These are phyloP conservation scores for Anguilla anguilla DNA, from an alignment of 2,797 vertebrate species.

Conservation along the genomic window DNA sequence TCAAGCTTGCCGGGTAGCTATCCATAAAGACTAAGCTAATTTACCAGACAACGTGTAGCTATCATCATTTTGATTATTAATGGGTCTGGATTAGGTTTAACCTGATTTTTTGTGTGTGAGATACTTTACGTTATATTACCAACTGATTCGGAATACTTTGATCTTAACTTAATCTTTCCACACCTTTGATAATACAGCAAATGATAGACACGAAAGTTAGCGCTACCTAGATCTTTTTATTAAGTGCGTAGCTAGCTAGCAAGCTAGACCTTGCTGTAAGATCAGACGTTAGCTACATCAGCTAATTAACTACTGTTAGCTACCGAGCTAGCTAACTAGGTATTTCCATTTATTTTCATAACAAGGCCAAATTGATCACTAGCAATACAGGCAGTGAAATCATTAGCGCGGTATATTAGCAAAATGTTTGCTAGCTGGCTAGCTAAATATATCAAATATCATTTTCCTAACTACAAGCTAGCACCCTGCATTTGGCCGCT, in stretches of 20 bases:
- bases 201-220: not conserved
- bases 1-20: not conserved
- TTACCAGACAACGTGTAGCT: conserved; percentile 1
- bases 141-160: conserved; percentile 24
- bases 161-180: not conserved
- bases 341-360: not conserved
- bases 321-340: not conserved
- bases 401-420: not conserved
- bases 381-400: not conserved
- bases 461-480: not conserved
- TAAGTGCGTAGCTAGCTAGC: conserved; percentile 40
- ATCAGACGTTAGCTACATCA: not conserved
- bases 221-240: not conserved
- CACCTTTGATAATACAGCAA: not conserved
- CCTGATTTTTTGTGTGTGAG: not conserved
- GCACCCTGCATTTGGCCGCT: conserved; percentile 27
- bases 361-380: conserved; percentile 11
- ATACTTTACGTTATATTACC: not conserved
- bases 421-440: not conserved
- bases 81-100: not conserved
- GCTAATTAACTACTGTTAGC: not conserved
- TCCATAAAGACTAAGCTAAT: not conserved
- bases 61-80: conserved; percentile 1
- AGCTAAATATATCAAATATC: conserved; percentile 17
- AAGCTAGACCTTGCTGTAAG: conserved; percentile 21